Evolutionary conservation across 2,888 invertebrate genomes (phyloP).

Genomic region (Drosophila stalkeri): DNA sequence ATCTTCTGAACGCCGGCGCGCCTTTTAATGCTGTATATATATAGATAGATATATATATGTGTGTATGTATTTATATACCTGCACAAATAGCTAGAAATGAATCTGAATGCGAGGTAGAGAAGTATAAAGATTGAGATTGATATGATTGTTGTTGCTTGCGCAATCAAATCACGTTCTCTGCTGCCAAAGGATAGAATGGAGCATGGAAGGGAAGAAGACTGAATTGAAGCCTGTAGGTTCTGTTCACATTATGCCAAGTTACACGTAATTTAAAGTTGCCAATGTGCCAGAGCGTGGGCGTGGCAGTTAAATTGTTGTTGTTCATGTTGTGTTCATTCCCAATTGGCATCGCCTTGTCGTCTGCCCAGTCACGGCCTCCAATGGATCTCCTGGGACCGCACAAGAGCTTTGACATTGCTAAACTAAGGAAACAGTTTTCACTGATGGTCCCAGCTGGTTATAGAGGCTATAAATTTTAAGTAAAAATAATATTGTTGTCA

Average conservation of each 20-base stretch:
- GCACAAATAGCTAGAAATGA: slow-evolving; percentile 11
- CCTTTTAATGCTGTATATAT: slow-evolving; percentile 43
- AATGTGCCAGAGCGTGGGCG: slow-evolving; percentile 38
- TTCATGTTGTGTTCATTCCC: slow-evolving; percentile 34
- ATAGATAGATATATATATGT: neutral
- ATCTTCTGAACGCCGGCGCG: slow-evolving; percentile 44
- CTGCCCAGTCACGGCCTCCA: slow-evolving; percentile 19
- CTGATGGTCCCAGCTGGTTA: neutral
- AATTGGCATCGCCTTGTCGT: slow-evolving; percentile 21
- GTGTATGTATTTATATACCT: slow-evolving; percentile 1
- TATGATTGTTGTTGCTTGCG: slow-evolving; percentile 65
- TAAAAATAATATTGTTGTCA: slow-evolving; percentile 9
- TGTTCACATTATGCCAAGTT: slow-evolving; percentile 22
- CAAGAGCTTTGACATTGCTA: slow-evolving; percentile 22
- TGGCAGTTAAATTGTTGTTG: slow-evolving; percentile 36
- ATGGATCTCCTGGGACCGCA: slow-evolving; percentile 37
- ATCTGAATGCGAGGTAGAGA: slow-evolving; percentile 15
- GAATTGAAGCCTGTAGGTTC: slow-evolving; percentile 2
- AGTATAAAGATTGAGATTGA: slow-evolving; percentile 61
- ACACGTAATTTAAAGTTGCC: slow-evolving; percentile 51
- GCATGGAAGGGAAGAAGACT: slow-evolving; percentile 9
- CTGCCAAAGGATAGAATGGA: slow-evolving; percentile 44
- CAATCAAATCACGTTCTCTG: slow-evolving; percentile 66
- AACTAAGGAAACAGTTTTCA: slow-evolving; percentile 21
- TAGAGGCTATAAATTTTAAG: slow-evolving; percentile 11